Evolutionary conservation across 2,888 invertebrate genomes (phyloP).

Genomic region (Phorcus lineatus): DNA sequence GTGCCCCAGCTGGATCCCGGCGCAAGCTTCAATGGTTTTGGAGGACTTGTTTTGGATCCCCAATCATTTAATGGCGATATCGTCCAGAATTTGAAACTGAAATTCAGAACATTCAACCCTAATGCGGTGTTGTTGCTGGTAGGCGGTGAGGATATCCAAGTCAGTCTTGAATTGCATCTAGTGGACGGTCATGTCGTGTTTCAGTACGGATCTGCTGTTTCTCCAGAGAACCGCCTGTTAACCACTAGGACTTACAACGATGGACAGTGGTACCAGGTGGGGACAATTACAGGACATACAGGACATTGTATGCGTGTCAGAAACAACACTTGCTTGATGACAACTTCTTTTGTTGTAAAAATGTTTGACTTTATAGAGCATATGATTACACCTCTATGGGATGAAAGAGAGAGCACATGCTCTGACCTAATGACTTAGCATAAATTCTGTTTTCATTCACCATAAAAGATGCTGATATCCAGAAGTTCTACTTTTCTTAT

Average conservation of each 20-base stretch:
- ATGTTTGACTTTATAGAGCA: no score
- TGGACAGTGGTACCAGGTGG: constrained; percentile 53
- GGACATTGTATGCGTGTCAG: background rate
- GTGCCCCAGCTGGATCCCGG: constrained; percentile 27
- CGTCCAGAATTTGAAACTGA: constrained; percentile 36
- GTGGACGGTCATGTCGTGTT: constrained; percentile 39
- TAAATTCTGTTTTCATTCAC: no score
- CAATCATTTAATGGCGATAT: constrained; percentile 27
- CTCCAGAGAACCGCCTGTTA: background rate
- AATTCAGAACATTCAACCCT: constrained; percentile 49
- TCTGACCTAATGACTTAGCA: no score
- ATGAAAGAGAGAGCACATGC: no score
- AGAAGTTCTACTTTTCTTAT: no score
- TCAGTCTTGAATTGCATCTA: constrained; percentile 25
- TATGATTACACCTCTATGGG: no score
- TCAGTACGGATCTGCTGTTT: constrained; percentile 13
- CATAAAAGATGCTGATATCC: no score
- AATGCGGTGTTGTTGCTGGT: constrained; percentile 46
- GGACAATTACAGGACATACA: no score
- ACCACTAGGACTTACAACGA: constrained; percentile 41
- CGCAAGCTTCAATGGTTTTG: constrained; percentile 47
- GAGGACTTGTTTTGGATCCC: constrained; percentile 34
- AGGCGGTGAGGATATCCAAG: background rate
- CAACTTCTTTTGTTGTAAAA: no score
- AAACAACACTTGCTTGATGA: no score